Evolutionary conservation across 1,140 invertebrate genomes (phyloP).

Genomic region (Drosophila prosaltans): DNA sequence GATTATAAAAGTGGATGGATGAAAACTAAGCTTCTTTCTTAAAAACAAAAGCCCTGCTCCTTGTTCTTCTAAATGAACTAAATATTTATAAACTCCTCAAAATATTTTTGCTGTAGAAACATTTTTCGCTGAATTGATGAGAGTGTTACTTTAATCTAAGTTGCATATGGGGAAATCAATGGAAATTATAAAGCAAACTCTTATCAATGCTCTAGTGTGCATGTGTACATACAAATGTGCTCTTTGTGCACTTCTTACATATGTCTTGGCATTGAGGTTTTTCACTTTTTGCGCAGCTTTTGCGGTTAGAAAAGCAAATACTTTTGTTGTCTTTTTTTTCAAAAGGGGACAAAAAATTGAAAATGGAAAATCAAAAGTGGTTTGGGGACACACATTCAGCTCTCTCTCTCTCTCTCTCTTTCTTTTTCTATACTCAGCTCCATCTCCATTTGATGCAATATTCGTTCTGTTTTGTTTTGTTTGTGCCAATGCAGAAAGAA

Average conservation of each 20-base stretch:
- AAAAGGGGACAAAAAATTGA: background rate
- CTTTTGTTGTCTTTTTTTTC: slow-evolving; percentile 54
- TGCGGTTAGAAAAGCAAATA: slow-evolving; percentile 53
- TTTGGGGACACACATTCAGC: slow-evolving; percentile 30
- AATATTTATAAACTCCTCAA: too few relatives aligned
- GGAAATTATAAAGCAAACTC: slow-evolving; percentile 9
- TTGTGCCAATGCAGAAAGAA: slow-evolving; percentile 24
- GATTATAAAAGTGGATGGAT: background rate
- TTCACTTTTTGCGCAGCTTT: slow-evolving; percentile 37
- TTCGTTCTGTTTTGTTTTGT: slow-evolving; percentile 72
- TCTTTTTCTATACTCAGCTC: slow-evolving; percentile 14
- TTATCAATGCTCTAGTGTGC: slow-evolving; percentile 24
- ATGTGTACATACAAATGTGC: slow-evolving; percentile 10
- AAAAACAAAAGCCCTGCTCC: background rate
- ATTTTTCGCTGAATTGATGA: too few relatives aligned
- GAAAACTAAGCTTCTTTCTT: background rate
- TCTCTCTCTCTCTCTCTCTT: slow-evolving; percentile 1
- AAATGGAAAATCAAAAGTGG: slow-evolving; percentile 60
- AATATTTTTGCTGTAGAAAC: too few relatives aligned
- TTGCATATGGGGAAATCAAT: slow-evolving; percentile 7
- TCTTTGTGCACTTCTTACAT: slow-evolving; percentile 24
- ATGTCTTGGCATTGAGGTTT: slow-evolving; percentile 56
- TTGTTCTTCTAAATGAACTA: too few relatives aligned
- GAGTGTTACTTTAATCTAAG: background rate
- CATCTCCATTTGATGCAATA: slow-evolving; percentile 43